Evolutionary conservation across 2,888 invertebrate species (phyloP), one percentile per base, ranked within the genome.

Genomic region (Salpingus planirostris): DNA sequence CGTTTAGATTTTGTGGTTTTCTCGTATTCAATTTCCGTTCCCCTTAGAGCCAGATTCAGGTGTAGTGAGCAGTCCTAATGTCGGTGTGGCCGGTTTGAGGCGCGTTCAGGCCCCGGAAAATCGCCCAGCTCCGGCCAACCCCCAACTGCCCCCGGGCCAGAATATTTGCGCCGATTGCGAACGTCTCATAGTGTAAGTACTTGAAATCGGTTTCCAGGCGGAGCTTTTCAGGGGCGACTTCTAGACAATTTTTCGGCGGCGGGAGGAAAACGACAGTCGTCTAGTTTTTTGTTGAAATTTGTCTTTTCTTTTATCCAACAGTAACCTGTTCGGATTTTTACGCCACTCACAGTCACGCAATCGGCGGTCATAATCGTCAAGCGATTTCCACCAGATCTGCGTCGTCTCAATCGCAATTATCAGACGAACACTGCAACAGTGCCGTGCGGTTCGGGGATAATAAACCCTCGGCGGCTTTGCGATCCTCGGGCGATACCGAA

Each of bases 131-230:
- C 75, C 77, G 65, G 70, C 76, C 60, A 78, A 76, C 51, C 78
- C 76, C 53, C 83, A 80, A 59, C 73, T 88, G 53, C 83, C 85
- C 52, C 78, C 87, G 51, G 85, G 87, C 58, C 89, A 90, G 70
- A 91, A 90, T 71, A 84, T 91, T 68, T 97, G 97, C 74, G 87
- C 87, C 52, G 92, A 92, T 62, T 97, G 97, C 74, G 93, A 93
- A 67, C 81, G 93, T 60, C 81, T 93, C 60, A 93, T 96, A 70
- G 88, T 91, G 95, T 96, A 85, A 90, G 92, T 85, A 62, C 8
- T 35, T 35, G 31, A 34, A 34, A 23, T 29, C 14, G 33, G 26
- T 29, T 32, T 29, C n/a, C n/a, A n/a, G n/a, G n/a, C n/a, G n/a
- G n/a, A n/a, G n/a, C n/a, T n/a, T n/a, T n/a, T n/a, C n/a, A n/a